Conservation (phyloP, 2,113 vertebrate species). For the Dipodomys ordii region DNA sequence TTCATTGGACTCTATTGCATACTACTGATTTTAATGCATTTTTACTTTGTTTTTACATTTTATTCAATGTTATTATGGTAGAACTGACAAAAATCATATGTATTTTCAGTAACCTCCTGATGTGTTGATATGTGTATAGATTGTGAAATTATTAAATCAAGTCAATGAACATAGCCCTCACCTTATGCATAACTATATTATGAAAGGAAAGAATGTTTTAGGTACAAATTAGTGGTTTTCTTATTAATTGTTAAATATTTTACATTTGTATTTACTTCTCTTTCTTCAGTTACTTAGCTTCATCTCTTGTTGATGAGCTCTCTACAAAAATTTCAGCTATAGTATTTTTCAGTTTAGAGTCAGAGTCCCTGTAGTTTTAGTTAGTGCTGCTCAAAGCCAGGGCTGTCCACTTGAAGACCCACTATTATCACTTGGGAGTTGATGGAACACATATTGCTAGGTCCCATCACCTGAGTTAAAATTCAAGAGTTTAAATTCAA, state of each 20-base stretch:
- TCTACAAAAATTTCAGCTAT: not conserved
- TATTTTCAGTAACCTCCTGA: not conserved
- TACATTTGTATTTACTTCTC: not conserved
- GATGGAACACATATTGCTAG: not conserved
- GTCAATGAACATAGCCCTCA: not conserved
- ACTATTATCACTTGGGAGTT: not conserved
- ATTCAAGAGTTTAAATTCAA: not conserved
- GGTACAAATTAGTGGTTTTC: not conserved
- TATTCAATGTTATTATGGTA: not conserved
- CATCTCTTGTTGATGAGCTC: not conserved
- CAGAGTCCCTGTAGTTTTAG: not conserved
- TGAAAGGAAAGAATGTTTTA: not conserved
- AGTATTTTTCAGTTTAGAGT: not conserved
- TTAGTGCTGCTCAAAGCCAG: not conserved
- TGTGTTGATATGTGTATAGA: not conserved
- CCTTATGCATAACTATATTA: not conserved
- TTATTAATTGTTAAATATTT: constrained; percentile 51
- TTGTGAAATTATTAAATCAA: not conserved
- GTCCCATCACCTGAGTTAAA: not conserved
- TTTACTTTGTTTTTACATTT: not conserved
- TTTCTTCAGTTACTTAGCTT: constrained; percentile 27
- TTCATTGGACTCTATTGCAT: not conserved
- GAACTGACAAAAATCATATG: not conserved
- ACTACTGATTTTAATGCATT: not conserved
- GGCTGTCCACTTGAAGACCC: not conserved